phyloP scores from a whole-genome alignment of 1,140 invertebrate species.

The Eumaeus atala region DNA sequence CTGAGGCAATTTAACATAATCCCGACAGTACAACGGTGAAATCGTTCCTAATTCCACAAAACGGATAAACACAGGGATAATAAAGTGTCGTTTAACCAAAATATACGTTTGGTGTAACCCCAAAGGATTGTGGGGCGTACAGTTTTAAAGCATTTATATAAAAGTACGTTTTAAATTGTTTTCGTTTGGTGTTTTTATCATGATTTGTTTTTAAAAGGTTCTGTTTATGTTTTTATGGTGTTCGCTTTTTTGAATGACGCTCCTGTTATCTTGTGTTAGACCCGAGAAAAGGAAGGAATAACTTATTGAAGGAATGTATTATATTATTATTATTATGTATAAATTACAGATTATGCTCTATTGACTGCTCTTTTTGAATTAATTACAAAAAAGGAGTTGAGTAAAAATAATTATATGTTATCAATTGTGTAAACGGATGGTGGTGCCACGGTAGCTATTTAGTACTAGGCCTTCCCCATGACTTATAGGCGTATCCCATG shows the following conservation, averaged over 20 bases:
- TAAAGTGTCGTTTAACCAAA: conserved; percentile 72
- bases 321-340: no score
- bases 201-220: conserved; percentile 4
- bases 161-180: conserved; percentile 13
- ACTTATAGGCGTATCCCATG: no score
- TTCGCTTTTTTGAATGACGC: not conserved
- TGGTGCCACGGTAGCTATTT: no score
- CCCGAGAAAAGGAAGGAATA: no score
- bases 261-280: no score
- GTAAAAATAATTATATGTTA: no score
- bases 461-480: no score
- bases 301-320: no score
- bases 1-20: conserved; percentile 49
- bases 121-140: conserved; percentile 32
- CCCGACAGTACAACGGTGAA: conserved; percentile 22
- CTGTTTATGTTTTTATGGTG: not conserved
- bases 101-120: conserved; percentile 45
- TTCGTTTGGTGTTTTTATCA: not conserved
- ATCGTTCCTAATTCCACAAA: conserved; percentile 53
- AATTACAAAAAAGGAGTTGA: no score
- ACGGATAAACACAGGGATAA: conserved; percentile 59
- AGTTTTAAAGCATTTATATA: conserved; percentile 26
- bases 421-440: no score
- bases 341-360: no score
- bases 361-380: no score